Evolutionary conservation across 2,888 invertebrate species (phyloP), one percentile per base, ranked within the genome.

Genomic region (Cheilosia pagana): DNA sequence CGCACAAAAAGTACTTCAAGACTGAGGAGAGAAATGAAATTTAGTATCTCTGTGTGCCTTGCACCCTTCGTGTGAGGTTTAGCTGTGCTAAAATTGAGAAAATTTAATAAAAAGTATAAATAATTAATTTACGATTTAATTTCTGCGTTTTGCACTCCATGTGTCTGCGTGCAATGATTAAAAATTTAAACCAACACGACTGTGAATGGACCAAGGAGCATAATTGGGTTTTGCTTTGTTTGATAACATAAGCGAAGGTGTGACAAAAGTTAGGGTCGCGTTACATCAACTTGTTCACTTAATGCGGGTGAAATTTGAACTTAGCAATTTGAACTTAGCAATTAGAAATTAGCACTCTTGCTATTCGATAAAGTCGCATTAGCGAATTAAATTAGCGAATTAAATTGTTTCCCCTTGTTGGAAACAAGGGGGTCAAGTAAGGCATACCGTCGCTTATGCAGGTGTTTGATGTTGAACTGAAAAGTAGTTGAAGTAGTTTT

Each of bases 41-140:
- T 16, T 45, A 45, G 59, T 59, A 68, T 68, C 43, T 19, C 41
- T 25, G 71, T 60, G 50, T 28, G n/a, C n/a, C 50, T 16, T 60
- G 45, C 45, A 70, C 35, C 57, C 57, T 53, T 50, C 25, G 63
- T 31, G 23, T 35, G 19, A 21, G 48, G 31, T 21, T 19, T 21
- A 21, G 21, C 14, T 14, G 39, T 63, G 50, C 4, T 41, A 41
- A 79, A 79, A 79, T 85, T 79, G 79, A 85, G 79, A 71, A 79
- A 85, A 85, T 76, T 81, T 85, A 85, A 81, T 85, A 85, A 86
- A 68, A 76, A 57, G 50, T 55, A 81, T 86, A 86, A 86, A 86
- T 86, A 86, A 86, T 86, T 86, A 86, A 86, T 86, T 86, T 86
- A 86, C 81, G 86, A 77, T 86, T 86, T 81, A 86, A 86, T 86